Evolutionary conservation across 2,113 vertebrate species (phyloP), one percentile per base, ranked within the genome.

Genomic region (Chrysochloris asiatica): DNA sequence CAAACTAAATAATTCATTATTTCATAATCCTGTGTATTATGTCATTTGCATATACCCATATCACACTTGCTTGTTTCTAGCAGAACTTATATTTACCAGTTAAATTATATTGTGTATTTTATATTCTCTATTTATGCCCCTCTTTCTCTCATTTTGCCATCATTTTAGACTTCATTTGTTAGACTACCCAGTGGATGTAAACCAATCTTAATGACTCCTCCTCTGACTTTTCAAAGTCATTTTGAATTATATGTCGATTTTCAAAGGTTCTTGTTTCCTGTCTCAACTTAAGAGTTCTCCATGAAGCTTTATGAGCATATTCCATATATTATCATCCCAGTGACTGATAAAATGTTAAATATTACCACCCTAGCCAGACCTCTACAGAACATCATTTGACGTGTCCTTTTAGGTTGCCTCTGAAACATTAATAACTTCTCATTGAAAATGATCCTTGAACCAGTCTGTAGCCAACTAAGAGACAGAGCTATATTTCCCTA

Each of bases 281-380:
- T 92, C 69, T 86, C 86, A 96, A 94, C 88, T 93, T 95, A 94
- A 54, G 90, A 92, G 72, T 89, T 92, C 52, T 93, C 90, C 78
- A 82, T 95, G 96, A 95, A 96, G 96, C 95, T 96, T 96, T 96
- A 96, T 97, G 94, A 94, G 77, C 54, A 3, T 89, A 61, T 84
- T 92, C 92, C 81, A 92, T 94, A 96, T 95, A 95, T 96, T 95
- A 96, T 96, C 90, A 89, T 96, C 92, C 82, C 94, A 95, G 94
- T 83, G 86, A 95, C 90, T 89, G 88, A 95, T 88, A 94, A 97
- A 95, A 97, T 91, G 92, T 96, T 96, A 96, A 95, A 94, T 95
- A 95, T 95, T 88, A 95, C 92, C 90, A 93, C 92, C 92, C 80
- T 71, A 50, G 88, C 94, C 88, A 95, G 93, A 97, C 80, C 83